These are phyloP conservation scores for Drosophila hamatofila DNA, from an alignment of 2,888 invertebrate species.

Conservation along the genomic window DNA sequence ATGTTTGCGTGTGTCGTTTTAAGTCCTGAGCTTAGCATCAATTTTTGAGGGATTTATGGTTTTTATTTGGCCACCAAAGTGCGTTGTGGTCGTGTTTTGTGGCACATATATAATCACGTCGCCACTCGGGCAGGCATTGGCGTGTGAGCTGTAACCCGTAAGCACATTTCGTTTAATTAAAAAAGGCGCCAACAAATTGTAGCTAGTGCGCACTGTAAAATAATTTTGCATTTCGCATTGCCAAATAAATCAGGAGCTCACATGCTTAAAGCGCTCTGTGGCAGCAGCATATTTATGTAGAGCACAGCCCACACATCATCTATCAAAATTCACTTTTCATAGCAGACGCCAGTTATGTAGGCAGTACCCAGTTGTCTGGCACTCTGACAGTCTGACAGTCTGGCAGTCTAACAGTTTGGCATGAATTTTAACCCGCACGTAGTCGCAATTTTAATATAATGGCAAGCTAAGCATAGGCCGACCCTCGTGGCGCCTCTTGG, in stretches of 20 bases:
- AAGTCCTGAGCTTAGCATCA: slow-evolving; percentile 72
- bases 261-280: slow-evolving; percentile 40
- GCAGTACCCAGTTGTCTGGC: slow-evolving; percentile 22
- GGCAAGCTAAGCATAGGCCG: slow-evolving; percentile 50
- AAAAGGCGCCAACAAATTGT: slow-evolving; percentile 15
- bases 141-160: slow-evolving; percentile 19
- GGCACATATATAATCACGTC: slow-evolving; percentile 41
- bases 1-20: slow-evolving; percentile 54
- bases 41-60: slow-evolving; percentile 74
- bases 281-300: slow-evolving; percentile 17
- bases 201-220: slow-evolving; percentile 31
- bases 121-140: not conserved
- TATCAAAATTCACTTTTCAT: slow-evolving; percentile 73
- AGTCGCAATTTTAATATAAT: slow-evolving; percentile 75
- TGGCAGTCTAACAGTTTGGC: slow-evolving; percentile 42
- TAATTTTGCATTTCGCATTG: slow-evolving; percentile 14
- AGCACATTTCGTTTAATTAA: slow-evolving; percentile 44
- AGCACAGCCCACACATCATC: slow-evolving; percentile 43
- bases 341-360: slow-evolving; percentile 8
- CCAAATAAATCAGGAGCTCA: slow-evolving; percentile 60
- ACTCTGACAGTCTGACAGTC: slow-evolving; percentile 16
- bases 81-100: slow-evolving; percentile 43
- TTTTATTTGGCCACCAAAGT: slow-evolving; percentile 49
- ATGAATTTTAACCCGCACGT: slow-evolving; percentile 75
- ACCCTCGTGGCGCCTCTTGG: slow-evolving; percentile 6